A percentile compares a stretch with the other conserved stretches of the same genome.
phyloP scores from a whole-genome alignment of 92 coral and sea anemone species.

The Hydrozoanthus gracilis region DNA sequence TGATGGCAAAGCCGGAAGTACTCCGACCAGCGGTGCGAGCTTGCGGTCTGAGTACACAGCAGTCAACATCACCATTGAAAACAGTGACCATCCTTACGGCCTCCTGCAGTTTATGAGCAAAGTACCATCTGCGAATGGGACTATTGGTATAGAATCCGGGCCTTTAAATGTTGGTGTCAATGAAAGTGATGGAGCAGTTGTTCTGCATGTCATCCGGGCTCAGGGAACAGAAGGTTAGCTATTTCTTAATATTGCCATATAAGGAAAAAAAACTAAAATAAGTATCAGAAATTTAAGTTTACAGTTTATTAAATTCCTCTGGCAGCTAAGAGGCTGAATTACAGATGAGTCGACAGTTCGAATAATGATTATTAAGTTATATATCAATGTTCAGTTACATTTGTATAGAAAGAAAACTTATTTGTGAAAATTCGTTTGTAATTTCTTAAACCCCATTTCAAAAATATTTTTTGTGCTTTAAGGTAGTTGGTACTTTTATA shows the following conservation, averaged over 20 bases:
- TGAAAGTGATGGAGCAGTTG: conserved; percentile 77
- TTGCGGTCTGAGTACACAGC: conserved; percentile 69
- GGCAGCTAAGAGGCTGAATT: too few relatives aligned
- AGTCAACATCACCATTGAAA: conserved; percentile 80
- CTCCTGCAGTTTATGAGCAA: conserved; percentile 86
- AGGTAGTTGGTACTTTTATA: too few relatives aligned
- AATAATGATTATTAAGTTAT: too few relatives aligned
- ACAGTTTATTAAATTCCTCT: not conserved
- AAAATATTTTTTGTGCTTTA: too few relatives aligned
- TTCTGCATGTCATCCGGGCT: conserved; percentile 76
- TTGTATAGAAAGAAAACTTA: too few relatives aligned
- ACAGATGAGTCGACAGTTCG: too few relatives aligned
- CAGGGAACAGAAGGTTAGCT: conserved; percentile 85
- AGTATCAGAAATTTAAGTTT: not conserved
- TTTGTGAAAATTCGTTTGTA: too few relatives aligned
- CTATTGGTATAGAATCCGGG: conserved; percentile 62
- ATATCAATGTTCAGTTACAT: too few relatives aligned
- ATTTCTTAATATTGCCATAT: not conserved
- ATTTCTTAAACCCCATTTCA: too few relatives aligned
- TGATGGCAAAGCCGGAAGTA: conserved; percentile 77
- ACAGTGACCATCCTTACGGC: conserved; percentile 89
- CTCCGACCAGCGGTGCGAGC: conserved; percentile 94
- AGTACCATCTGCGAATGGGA: conserved; percentile 66
- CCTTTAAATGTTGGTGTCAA: conserved; percentile 66
- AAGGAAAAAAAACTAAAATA: not conserved